Percentiles rank a stretch among this genome's conserved stretches.
These are phyloP conservation scores for Triops cancriformis DNA, from an alignment of 1,140 invertebrate species.

Conservation along the genomic window DNA sequence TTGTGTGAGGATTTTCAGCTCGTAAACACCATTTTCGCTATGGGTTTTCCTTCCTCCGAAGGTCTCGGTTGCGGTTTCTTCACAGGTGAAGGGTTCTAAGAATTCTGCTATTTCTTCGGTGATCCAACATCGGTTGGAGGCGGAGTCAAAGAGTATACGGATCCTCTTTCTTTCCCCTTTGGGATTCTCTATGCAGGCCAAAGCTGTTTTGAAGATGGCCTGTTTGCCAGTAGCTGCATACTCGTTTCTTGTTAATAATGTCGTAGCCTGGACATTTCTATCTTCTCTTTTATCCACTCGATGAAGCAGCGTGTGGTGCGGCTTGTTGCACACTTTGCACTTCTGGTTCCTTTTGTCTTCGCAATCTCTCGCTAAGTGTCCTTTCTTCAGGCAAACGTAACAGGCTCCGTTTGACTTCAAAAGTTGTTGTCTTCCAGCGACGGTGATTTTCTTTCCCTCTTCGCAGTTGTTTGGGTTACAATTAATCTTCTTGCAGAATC, in stretches of 20 bases:
- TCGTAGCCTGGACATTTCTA: not conserved
- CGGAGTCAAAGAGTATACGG: not conserved
- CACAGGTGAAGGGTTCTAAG: not conserved
- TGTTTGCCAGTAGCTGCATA: not conserved
- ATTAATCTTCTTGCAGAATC: not conserved
- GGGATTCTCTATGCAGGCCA: not conserved
- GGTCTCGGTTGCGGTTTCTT: not conserved
- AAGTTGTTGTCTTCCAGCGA: not conserved
- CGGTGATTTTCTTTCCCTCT: not conserved
- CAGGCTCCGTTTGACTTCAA: not conserved
- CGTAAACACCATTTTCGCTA: not conserved
- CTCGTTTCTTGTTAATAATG: not conserved
- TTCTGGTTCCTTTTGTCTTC: constrained; percentile 1
- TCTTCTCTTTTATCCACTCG: not conserved
- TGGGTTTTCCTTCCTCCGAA: not conserved
- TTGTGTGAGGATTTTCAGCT: not conserved
- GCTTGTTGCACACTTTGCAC: constrained; percentile 9
- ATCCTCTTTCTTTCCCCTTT: not conserved
- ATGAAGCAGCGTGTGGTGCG: constrained; percentile 16
- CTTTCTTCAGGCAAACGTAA: not conserved
- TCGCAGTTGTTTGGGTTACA: not conserved
- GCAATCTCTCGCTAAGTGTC: not conserved
- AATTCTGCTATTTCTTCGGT: not conserved
- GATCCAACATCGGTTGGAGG: not conserved
- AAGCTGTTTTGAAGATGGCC: not conserved